Evolutionary conservation across 2,888 invertebrate species (phyloP).

Genomic region (Heliconius ismenius): DNA sequence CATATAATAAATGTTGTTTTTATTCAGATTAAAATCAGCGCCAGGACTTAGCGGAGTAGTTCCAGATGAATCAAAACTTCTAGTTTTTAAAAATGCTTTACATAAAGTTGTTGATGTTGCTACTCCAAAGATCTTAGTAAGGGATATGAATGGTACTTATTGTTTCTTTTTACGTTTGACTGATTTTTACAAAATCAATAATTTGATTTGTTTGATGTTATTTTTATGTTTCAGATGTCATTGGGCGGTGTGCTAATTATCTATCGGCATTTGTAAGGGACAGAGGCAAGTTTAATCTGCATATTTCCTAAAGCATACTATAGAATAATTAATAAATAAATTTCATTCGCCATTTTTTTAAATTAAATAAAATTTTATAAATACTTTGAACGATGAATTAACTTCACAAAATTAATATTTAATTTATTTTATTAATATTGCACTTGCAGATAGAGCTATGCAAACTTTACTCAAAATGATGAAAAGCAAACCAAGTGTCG

Average conservation of each 20-base stretch:
- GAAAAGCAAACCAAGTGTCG: constrained; percentile 54
- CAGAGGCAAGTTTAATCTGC: constrained; percentile 54
- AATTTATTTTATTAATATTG: not conserved
- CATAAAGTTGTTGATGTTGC: constrained; percentile 53
- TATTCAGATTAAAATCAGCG: constrained; percentile 59
- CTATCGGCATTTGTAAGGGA: constrained; percentile 64
- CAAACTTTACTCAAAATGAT: constrained; percentile 56
- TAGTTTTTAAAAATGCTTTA: constrained; percentile 50
- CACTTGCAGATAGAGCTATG: constrained; percentile 54
- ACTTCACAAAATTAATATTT: not conserved
- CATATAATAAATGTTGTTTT: not conserved
- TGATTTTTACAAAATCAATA: not conserved
- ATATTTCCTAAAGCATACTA: not conserved
- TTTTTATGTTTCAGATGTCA: constrained; percentile 56
- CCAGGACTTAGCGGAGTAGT: constrained; percentile 56
- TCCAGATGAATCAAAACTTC: constrained; percentile 53
- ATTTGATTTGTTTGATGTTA: not conserved
- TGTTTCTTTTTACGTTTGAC: not conserved
- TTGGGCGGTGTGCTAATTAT: constrained; percentile 58
- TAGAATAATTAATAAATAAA: no score
- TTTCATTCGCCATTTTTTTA: not conserved
- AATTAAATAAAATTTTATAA: no score
- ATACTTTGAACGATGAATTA: no score
- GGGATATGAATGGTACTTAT: constrained; percentile 58
- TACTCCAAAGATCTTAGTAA: constrained; percentile 53